A percentile compares a stretch with the other conserved stretches of the same genome.
Conservation (phyloP, 2,113 vertebrate genomes). For the Bubo scandiacus region DNA sequence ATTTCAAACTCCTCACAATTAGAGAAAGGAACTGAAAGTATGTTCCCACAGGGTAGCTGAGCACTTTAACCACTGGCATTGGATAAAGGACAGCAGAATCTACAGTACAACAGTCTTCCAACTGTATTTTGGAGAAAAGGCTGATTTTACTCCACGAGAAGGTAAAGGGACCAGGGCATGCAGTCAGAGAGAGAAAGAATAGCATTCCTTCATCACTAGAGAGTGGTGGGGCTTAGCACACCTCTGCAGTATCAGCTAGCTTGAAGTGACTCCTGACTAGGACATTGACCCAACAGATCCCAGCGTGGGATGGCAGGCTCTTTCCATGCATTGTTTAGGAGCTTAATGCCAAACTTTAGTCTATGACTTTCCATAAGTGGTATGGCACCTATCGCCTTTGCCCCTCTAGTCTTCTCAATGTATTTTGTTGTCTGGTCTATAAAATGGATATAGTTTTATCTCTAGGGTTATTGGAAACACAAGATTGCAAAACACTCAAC, state of each 20-base stretch:
- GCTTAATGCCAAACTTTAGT: neutral
- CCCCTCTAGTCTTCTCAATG: neutral
- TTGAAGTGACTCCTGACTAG: neutral
- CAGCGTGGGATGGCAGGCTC: fast-evolving
- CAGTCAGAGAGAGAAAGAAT: neutral
- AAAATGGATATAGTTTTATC: neutral
- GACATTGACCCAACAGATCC: neutral
- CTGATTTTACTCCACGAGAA: neutral
- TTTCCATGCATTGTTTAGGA: neutral
- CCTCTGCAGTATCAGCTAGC: neutral
- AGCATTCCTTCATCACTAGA: neutral
- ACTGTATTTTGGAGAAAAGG: neutral
- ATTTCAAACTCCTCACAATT: neutral
- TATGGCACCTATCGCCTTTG: neutral
- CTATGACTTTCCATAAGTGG: neutral
- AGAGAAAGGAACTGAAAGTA: neutral
- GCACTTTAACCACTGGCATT: fast-evolving
- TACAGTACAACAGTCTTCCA: neutral
- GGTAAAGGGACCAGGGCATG: neutral
- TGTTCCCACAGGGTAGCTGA: neutral
- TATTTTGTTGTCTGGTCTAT: neutral
- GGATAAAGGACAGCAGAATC: neutral
- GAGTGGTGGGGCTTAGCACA: neutral
- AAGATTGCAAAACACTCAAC: neutral
- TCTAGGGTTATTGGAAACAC: neutral